Evolutionary conservation across 2,888 invertebrate genomes (phyloP).

Genomic region (Drosophila koepferae): DNA sequence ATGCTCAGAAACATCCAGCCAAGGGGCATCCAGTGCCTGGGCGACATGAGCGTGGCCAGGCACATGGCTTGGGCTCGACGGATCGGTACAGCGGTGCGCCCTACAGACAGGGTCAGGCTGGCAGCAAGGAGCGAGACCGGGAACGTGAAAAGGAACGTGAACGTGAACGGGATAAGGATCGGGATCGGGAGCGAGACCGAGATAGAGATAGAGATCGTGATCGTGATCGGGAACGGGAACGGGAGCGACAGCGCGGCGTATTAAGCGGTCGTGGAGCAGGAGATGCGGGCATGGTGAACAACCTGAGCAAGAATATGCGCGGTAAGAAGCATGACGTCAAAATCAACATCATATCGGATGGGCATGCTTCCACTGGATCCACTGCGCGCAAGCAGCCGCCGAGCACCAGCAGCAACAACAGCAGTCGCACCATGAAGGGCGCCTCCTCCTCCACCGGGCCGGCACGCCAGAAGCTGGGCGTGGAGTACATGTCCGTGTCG

Average conservation of each 20-base stretch:
- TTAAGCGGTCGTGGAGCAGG: conserved; percentile 61
- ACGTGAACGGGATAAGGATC: conserved; percentile 18
- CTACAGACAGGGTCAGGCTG: conserved; percentile 53
- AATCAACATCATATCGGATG: conserved; percentile 83
- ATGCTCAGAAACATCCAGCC: conserved; percentile 17
- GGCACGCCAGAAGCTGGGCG: conserved; percentile 59
- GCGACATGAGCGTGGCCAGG: conserved; percentile 53
- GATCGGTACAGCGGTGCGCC: conserved; percentile 57
- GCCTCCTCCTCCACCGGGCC: background rate
- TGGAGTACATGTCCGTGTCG: conserved; percentile 73
- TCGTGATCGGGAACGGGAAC: conserved; percentile 28
- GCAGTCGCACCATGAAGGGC: conserved; percentile 29
- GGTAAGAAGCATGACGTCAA: conserved; percentile 80
- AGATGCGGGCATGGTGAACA: conserved; percentile 70
- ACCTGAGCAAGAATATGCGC: conserved; percentile 74
- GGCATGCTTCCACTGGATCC: conserved; percentile 46
- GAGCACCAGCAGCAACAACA: conserved; percentile 46
- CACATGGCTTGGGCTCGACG: conserved; percentile 32
- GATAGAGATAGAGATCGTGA: conserved; percentile 43
- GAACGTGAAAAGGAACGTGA: conserved; percentile 40
- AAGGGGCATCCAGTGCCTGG: conserved; percentile 13
- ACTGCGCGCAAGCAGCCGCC: conserved; percentile 41
- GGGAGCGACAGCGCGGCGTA: conserved; percentile 29
- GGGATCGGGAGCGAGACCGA: conserved; percentile 24
- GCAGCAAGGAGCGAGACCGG: conserved; percentile 32